Evolutionary conservation across 2,888 invertebrate species (phyloP).

Genomic region (Hemistola chrysoprasaria): DNA sequence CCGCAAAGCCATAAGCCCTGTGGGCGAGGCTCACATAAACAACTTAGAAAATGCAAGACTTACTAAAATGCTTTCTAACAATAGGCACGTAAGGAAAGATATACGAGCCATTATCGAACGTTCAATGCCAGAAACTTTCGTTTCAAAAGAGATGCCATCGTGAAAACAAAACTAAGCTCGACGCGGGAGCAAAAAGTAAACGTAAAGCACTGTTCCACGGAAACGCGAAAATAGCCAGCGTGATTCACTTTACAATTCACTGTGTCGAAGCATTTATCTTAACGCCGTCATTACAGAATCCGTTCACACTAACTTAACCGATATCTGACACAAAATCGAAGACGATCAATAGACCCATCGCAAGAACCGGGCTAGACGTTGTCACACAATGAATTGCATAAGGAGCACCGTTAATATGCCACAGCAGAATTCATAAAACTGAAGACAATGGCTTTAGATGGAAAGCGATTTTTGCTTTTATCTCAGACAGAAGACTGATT

Average conservation of each 20-base stretch:
- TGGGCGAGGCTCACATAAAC: conserved; percentile 33
- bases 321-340: conserved; percentile 45
- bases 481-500: conserved; percentile 43
- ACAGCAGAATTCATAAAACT: conserved; percentile 39
- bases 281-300: conserved; percentile 35
- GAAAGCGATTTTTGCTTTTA: conserved; percentile 37
- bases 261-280: conserved; percentile 30
- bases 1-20: conserved; percentile 9
- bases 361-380: conserved; percentile 44
- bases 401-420: conserved; percentile 52
- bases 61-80: conserved; percentile 56
- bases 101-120: conserved; percentile 44
- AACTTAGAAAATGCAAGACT: conserved; percentile 35
- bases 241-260: conserved; percentile 16
- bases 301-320: conserved; percentile 35
- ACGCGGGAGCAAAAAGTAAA: conserved; percentile 40
- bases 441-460: conserved; percentile 56
- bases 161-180: conserved; percentile 50
- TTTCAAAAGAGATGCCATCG: conserved; percentile 40
- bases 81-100: conserved; percentile 45
- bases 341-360: conserved; percentile 36
- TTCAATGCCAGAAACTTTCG: conserved; percentile 44
- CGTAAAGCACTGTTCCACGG: conserved; percentile 33
- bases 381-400: conserved; percentile 57
- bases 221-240: conserved; percentile 41